Conservation (phyloP, 2,797 vertebrate genomes). For the Pangasius sanitwongsei region DNA sequence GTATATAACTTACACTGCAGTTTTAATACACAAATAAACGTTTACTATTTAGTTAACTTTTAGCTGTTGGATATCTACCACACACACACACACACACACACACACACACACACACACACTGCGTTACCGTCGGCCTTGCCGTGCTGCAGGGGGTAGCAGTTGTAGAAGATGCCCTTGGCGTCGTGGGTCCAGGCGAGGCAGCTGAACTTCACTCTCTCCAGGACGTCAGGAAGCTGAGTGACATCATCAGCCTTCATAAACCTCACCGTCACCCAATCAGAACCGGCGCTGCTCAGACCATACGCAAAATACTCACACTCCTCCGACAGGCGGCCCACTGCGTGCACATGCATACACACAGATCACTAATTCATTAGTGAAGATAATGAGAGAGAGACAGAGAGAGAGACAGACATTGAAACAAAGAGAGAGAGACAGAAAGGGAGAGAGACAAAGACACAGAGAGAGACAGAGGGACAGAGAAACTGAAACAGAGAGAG, state of each 20-base stretch:
- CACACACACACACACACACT: constrained; percentile 6
- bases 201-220: constrained; percentile 80
- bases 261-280: constrained; percentile 76
- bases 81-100: background rate
- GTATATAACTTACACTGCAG: background rate
- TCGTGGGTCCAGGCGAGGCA: constrained; percentile 81
- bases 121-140: constrained; percentile 73
- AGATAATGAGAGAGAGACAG: background rate
- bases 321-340: constrained; percentile 78
- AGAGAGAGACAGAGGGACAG: background rate
- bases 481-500: too few species aligned
- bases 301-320: constrained; percentile 79
- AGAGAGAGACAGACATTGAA: background rate
- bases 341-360: background rate
- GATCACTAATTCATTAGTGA: background rate
- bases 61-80: background rate
- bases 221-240: constrained; percentile 66
- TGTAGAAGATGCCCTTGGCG: constrained; percentile 78
- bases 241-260: constrained; percentile 73
- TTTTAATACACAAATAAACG: background rate
- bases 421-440: background rate
- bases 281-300: constrained; percentile 76
- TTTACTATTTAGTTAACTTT: background rate
- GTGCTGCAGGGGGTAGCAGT: constrained; percentile 73
- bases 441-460: too few species aligned